Conservation (phyloP, 2,888 invertebrate species). For the Smittia aterrima region DNA sequence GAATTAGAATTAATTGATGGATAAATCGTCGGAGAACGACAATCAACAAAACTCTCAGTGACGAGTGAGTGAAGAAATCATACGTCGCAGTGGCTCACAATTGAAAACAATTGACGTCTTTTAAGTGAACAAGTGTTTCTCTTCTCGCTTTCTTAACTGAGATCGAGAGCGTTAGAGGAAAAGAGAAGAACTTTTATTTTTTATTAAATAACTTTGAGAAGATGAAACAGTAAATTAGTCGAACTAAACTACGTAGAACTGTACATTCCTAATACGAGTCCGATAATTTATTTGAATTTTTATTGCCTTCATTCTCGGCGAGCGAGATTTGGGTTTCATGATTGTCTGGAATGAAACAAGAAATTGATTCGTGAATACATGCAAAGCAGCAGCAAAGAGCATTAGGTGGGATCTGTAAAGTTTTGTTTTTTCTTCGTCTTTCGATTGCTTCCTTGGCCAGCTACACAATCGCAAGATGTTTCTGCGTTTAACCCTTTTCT, state of each 20-base stretch:
- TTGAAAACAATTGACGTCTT: slow-evolving; percentile 38
- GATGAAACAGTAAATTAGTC: neutral
- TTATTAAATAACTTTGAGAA: neutral
- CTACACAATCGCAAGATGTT: neutral
- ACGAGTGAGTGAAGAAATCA: too few relatives aligned
- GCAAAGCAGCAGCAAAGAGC: neutral
- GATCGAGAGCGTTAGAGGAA: neutral
- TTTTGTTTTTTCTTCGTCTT: too few relatives aligned
- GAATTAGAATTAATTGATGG: too few relatives aligned
- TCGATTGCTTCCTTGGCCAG: neutral
- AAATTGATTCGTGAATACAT: slow-evolving; percentile 9
- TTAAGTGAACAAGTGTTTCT: slow-evolving; percentile 40
- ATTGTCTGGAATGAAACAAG: neutral
- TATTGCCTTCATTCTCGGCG: neutral
- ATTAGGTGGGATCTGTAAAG: neutral
- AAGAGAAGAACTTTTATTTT: neutral
- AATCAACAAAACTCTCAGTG: too few relatives aligned
- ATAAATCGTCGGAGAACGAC: too few relatives aligned
- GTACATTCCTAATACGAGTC: neutral
- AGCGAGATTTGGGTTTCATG: neutral
- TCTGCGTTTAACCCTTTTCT: slow-evolving; percentile 10
- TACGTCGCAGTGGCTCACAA: neutral
- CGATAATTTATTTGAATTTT: neutral
- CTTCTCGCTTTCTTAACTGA: neutral
- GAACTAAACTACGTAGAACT: neutral